Evolutionary conservation across 2,113 vertebrate species (phyloP), one percentile per base, ranked within the genome.

Genomic region (Haplochromis burtoni): DNA sequence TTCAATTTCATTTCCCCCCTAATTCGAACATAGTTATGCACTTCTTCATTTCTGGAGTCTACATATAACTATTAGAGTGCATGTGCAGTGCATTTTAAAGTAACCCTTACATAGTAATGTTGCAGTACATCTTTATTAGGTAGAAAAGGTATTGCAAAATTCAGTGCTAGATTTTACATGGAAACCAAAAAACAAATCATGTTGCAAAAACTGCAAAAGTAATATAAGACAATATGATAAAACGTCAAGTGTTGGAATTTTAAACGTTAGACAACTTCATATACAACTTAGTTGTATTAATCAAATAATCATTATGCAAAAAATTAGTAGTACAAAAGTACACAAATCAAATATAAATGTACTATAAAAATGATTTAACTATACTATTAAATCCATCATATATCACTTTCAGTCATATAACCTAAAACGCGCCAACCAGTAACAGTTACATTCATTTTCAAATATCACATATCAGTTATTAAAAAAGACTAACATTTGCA

Each of bases 211-310:
- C 24, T 49, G 4, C 24, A 49, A 78, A 78, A 49, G 5, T 45
- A 76, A 68, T 40, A 42, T 73, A 73, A 73, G 21, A 73, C 38
- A 24, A 40, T 13, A 68, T 40, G 38, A 14, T 1, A 24, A 42
- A 26, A 38, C 0, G 0, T 21, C 33, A 3, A 68, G 33, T 68
- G 4, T 24, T n/a, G 7, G 19, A 38, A 42, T 45, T 7, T 40
- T 0, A 71, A 38, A 68, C 4, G 0, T 68, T 0, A 71, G 12
- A 71, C 21, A 71, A 16, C 5, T 24, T 40, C 12, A 71, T 42
- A 24, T 42, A 71, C 21, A 73, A 73, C 21, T 73, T 0, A 26
- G 66, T 24, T 71, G 63, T 4, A 42, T 45, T 42, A 45, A 42
- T 17, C 40, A 73, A 45, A 71, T 16, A 24, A 24, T 26, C 21